Evolutionary conservation across 2,113 vertebrate species (phyloP).

Genomic region (Choloepus hoffmanni): DNA sequence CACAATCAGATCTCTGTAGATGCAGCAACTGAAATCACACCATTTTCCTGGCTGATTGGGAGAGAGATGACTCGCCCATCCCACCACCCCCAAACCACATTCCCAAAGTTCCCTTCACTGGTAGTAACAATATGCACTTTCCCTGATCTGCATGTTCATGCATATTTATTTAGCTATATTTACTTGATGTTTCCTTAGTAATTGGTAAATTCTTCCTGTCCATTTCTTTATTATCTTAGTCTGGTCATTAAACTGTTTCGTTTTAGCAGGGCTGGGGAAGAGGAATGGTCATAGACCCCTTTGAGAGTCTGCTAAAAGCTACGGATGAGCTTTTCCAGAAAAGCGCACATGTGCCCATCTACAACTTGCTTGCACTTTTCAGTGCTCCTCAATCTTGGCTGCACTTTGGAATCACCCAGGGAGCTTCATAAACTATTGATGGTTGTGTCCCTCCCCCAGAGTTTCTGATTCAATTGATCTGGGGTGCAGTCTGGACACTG

Average conservation of each 20-base stretch:
- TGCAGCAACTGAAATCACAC: not conserved
- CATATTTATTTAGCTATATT: not conserved
- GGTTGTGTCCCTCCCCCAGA: not conserved
- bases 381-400: not conserved
- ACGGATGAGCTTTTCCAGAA: not conserved
- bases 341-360: not conserved
- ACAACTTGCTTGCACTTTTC: not conserved
- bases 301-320: not conserved
- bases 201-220: not conserved
- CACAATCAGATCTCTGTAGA: not conserved
- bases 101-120: not conserved
- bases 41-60: not conserved
- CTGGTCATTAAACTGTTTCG: not conserved
- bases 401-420: too few relatives aligned
- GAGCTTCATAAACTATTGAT: not conserved
- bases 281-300: not conserved
- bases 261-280: too few relatives aligned
- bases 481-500: not conserved
- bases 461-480: not conserved
- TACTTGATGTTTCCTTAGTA: slow-evolving; percentile 21
- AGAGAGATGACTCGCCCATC: not conserved
- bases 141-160: not conserved
- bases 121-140: not conserved
- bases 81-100: not conserved
- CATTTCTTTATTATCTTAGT: not conserved